Evolutionary conservation across 2,113 vertebrate species (phyloP), one percentile per base, ranked within the genome.

Genomic region (Leucopsar rothschildi): DNA sequence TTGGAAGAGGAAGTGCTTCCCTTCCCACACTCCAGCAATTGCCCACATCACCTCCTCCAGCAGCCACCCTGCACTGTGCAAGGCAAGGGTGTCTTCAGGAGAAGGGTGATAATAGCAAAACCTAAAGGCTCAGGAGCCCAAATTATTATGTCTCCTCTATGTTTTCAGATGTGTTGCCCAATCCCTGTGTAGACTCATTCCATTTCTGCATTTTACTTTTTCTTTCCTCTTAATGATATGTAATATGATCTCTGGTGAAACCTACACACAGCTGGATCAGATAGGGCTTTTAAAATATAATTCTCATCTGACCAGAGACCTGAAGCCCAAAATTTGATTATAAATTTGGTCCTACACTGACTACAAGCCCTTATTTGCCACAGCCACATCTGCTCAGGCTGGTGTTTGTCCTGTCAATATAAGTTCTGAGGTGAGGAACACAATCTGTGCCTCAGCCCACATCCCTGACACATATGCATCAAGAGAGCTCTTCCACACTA

Each of bases 401-500:
- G 86, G 76, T 93, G 95, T 92, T 93, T 95, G 94, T 90, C 94
- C 94, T 91, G 77, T 55, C 83, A 92, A 53, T 52, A 40, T 53
- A 76, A 89, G 61, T 65, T 90, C 68, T 92, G 92, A 88, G 88
- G 92, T 84, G 80, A 95, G 69, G 94, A 95, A 88, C 75, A 90
- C 91, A 96, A 78, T 91, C 92, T 93, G 93, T 87, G 75, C 63
- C 50, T 93, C 90, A 94, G 82, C 86, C 88, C 88, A 86, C 93
- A 13, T 23, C 84, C 73, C 89, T 84, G 69, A 86, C 73, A 91
- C 70, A 68, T 63, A 86, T 0, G 7, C 78, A 84, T 75, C 56
- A 55, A 70, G 60, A 71, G 44, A 70, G 60, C 69, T 81, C 53
- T 70, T 81, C 81, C 52, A 83, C 10, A 0, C 18, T 73, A 47